A percentile compares a stretch with the other conserved stretches of the same genome.
These are phyloP conservation scores for Torymus texanus DNA, from an alignment of 2,888 invertebrate genomes.

Conservation along the genomic window DNA sequence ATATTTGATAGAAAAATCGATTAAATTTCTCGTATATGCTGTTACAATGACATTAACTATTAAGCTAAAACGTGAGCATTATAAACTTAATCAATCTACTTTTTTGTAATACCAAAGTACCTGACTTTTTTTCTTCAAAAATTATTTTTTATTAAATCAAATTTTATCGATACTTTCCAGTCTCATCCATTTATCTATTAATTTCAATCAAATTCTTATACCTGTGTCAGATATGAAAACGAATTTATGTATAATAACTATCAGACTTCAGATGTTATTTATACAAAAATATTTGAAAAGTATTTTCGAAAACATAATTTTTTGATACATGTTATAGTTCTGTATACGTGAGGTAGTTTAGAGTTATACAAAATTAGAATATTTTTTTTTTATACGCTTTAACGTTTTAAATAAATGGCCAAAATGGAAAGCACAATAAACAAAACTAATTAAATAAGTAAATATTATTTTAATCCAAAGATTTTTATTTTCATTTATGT, in stretches of 20 bases:
- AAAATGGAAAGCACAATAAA: too few species aligned
- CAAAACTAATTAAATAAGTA: too few species aligned
- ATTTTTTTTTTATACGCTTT: too few species aligned
- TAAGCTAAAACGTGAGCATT: background rate
- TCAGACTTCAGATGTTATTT: background rate
- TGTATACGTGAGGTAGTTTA: too few species aligned
- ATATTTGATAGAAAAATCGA: too few species aligned
- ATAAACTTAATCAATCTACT: background rate
- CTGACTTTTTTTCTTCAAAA: constrained; percentile 3
- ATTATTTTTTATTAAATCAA: background rate
- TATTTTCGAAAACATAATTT: constrained; percentile 8
- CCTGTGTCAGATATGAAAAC: background rate
- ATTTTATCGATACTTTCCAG: background rate
- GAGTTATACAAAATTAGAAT: background rate
- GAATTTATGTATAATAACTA: background rate
- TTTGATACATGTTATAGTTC: constrained; percentile 3
- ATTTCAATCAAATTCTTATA: background rate
- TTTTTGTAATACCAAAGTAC: background rate
- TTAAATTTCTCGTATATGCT: too few species aligned
- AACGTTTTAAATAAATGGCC: too few species aligned
- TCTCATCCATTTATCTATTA: background rate
- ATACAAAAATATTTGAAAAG: background rate
- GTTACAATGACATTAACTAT: background rate
- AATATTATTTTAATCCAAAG: too few species aligned
- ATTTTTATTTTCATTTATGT: too few species aligned